These are phyloP conservation scores for Polypedilum vanderplanki DNA, from an alignment of 1,140 invertebrate species.

Conservation along the genomic window DNA sequence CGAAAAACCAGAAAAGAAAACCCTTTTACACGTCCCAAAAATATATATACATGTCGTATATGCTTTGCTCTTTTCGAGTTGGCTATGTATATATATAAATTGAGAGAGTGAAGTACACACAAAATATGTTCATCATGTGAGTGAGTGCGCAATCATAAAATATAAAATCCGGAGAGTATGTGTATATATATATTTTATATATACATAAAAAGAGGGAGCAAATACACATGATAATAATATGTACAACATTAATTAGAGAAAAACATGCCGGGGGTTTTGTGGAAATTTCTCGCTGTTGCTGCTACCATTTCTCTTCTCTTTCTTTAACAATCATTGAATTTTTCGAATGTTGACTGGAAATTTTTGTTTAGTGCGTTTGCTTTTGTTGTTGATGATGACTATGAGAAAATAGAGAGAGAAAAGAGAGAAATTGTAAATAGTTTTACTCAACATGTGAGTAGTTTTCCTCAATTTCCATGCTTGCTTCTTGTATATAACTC, in stretches of 20 bases:
- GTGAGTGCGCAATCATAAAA: conserved; percentile 28
- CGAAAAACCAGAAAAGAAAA: background rate
- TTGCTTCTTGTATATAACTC: background rate
- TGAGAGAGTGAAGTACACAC: background rate
- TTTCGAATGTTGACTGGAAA: background rate
- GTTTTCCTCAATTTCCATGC: background rate
- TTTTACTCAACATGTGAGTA: background rate
- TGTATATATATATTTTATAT: background rate
- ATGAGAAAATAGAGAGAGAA: background rate
- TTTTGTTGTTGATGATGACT: conserved; percentile 4
- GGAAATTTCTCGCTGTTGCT: background rate
- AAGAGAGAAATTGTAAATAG: background rate
- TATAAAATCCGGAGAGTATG: conserved; percentile 25
- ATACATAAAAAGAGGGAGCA: background rate
- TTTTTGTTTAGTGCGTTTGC: background rate
- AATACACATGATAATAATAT: conserved; percentile 22
- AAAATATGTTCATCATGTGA: background rate
- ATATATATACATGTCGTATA: conserved; percentile 6
- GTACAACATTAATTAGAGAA: conserved; percentile 29
- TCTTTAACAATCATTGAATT: background rate
- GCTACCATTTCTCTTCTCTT: background rate
- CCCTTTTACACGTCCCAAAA: conserved; percentile 11
- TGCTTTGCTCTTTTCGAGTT: background rate
- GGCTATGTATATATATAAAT: too few relatives aligned
- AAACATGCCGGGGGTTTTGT: conserved; percentile 18